Evolutionary conservation across 2,797 vertebrate species (phyloP).

Genomic region (Acanthornis magna): DNA sequence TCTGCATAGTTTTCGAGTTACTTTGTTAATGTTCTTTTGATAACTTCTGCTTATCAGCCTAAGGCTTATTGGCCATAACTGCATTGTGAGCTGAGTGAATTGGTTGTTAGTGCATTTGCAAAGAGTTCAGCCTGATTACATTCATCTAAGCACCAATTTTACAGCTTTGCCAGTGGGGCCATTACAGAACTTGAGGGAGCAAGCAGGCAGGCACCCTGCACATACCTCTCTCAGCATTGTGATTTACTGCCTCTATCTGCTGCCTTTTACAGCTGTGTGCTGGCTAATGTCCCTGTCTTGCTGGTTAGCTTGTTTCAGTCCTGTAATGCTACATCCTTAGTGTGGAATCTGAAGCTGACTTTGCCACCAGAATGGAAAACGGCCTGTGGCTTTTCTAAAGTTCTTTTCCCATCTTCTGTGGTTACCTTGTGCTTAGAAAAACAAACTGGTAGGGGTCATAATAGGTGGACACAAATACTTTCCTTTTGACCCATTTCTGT

Average conservation of each 20-base stretch:
- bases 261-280: slow-evolving; percentile 28
- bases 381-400: not conserved
- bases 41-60: slow-evolving; percentile 18
- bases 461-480: not conserved
- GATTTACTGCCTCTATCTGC: slow-evolving; percentile 53
- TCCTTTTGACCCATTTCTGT: not conserved
- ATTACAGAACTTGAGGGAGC: not conserved
- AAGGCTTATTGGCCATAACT: slow-evolving; percentile 16
- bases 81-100: not conserved
- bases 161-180: slow-evolving; percentile 23
- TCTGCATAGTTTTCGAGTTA: not conserved
- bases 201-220: not conserved
- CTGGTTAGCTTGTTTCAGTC: not conserved
- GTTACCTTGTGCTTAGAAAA: not conserved
- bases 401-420: not conserved
- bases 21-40: slow-evolving; percentile 29
- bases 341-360: not conserved
- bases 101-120: not conserved
- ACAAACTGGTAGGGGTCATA: not conserved
- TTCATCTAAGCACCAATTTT: slow-evolving; percentile 29
- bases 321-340: not conserved
- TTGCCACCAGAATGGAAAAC: not conserved
- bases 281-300: slow-evolving; percentile 23
- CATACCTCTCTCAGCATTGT: not conserved
- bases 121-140: slow-evolving; percentile 11